Evolutionary conservation across 2,888 invertebrate genomes (phyloP), one percentile per base, ranked within the genome.

Genomic region (Mechanitis messenoides): DNA sequence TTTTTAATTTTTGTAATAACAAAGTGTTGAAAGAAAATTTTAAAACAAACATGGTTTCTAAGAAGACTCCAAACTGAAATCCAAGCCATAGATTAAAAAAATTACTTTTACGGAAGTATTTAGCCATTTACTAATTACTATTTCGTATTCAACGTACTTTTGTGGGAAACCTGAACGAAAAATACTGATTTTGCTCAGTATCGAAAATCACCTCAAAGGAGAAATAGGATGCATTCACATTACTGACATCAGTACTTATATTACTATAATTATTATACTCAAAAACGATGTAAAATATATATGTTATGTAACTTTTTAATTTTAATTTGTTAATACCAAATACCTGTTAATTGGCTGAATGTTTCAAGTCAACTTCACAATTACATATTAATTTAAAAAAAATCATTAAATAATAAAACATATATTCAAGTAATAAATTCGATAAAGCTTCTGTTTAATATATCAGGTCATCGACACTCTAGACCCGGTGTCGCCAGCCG

Each of bases 61-160:
- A 2, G 50, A 50, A 50, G 31, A 28, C 31, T 28, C 11, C 53
- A 54, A 60, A 42, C 56, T 33, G 38, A 58, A 59, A 60, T 55
- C 56, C 50, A 53, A 63, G 56, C 60, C 61, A 47, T 58, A 31
- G 53, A 60, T 53, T 55, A 55, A 57, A 61, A 68, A 68, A 68
- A 66, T 58, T 60, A 65, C 57, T 58, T 74, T 73, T 71, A 63
- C 58, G 63, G 64, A 68, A 67, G 78, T 82, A 82, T 83, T 82
- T 70, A 70, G 76, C 87, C 82, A 87, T 87, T 88, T 87, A 82
- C 85, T 87, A 87, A 88, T 88, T 84, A 87, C 84, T 72, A 76
- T 66, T 72, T 78, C 76, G 67, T 63, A 31, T 31, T 31, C 28
- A 20, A 64, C 61, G 59, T 54, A 70, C 71, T 75, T 81, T 80